phyloP scores from a whole-genome alignment of 2,797 vertebrate species.

The Lepus townsendii region DNA sequence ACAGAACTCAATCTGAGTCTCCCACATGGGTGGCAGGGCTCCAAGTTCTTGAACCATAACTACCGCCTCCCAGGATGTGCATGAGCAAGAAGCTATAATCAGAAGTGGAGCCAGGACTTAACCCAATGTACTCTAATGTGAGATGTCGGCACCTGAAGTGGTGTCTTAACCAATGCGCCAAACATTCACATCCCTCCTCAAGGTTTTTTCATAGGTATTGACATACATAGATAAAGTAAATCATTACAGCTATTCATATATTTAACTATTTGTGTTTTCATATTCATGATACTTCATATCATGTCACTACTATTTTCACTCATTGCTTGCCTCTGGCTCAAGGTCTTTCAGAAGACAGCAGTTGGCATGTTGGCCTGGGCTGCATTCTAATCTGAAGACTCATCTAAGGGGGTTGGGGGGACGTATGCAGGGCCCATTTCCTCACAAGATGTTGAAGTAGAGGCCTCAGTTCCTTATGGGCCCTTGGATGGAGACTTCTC shows the following conservation, averaged over 20 bases:
- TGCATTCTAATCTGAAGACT: neutral
- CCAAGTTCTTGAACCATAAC: too few species aligned
- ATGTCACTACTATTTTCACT: neutral
- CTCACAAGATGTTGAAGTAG: neutral
- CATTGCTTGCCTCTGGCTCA: neutral
- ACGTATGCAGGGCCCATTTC: neutral
- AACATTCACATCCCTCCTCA: too few species aligned
- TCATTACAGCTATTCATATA: neutral
- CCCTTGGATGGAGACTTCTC: neutral
- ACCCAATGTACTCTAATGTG: too few species aligned
- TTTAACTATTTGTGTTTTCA: constrained; percentile 11
- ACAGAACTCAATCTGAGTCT: too few species aligned
- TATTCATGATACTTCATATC: constrained; percentile 8
- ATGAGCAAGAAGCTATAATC: too few species aligned
- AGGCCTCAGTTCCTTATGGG: neutral
- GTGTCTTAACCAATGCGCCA: too few species aligned
- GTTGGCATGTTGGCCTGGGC: neutral
- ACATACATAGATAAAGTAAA: neutral
- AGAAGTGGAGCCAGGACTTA: too few species aligned
- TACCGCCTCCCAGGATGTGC: too few species aligned
- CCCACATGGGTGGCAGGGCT: too few species aligned
- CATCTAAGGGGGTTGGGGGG: rapidly evolving
- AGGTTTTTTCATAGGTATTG: neutral
- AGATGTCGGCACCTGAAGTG: too few species aligned
- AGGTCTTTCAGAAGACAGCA: neutral